Percentiles rank a stretch among this genome's conserved stretches.
Conservation (phyloP, 2,113 vertebrate genomes). For the Oreochromis aureus region DNA sequence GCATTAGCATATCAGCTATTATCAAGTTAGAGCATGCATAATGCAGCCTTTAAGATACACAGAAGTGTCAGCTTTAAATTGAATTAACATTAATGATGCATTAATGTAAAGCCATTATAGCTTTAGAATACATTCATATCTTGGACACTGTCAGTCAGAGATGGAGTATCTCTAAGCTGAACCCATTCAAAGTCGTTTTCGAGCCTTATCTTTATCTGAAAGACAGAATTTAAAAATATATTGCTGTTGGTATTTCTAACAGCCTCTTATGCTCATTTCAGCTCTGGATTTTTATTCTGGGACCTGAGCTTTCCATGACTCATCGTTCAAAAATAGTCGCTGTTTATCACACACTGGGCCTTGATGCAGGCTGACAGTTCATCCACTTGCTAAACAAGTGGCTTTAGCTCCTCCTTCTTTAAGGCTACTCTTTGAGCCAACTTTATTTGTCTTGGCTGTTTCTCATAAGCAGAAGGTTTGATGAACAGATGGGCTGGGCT, state of each 20-base stretch:
- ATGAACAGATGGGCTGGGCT: not conserved
- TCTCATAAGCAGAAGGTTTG: not conserved
- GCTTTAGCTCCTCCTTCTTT: not conserved
- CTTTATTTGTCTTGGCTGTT: not conserved
- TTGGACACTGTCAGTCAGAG: not conserved
- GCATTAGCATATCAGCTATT: conserved; percentile 1
- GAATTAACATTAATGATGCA: not conserved
- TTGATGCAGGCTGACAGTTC: not conserved
- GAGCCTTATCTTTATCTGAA: not conserved
- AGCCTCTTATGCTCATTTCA: not conserved
- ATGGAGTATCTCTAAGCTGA: not conserved
- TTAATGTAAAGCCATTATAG: not conserved
- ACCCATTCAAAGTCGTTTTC: not conserved
- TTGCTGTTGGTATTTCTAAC: not conserved
- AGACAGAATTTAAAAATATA: not conserved
- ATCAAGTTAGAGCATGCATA: not conserved
- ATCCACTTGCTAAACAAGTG: not conserved
- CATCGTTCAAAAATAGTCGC: not conserved
- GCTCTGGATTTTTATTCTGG: not conserved
- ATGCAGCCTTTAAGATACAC: not conserved
- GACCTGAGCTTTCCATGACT: not conserved
- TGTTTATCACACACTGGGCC: not conserved
- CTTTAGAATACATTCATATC: not conserved
- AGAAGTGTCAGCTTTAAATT: not conserved
- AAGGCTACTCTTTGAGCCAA: not conserved